Evolutionary conservation across 1,140 invertebrate genomes (phyloP), one percentile per base, ranked within the genome.

Genomic region (Trichonephila clavata): DNA sequence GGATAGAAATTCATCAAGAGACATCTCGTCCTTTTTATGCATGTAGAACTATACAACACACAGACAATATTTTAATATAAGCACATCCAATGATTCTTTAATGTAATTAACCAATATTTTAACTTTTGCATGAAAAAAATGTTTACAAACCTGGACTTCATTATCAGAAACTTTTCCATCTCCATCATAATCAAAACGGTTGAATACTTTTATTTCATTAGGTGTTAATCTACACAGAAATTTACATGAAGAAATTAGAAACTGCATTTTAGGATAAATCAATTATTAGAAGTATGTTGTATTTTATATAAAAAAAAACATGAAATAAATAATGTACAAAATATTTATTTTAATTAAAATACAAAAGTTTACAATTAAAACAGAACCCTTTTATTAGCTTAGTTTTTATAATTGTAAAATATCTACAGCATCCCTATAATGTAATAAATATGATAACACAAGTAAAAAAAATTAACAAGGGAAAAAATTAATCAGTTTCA

Each of bases 111-210:
- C 20, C 10, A 21, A 90, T 27, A 80, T 77, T 77, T 2, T 21
- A 27, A 77, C 27, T 77, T 68, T 65, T 88, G 20, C 4, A 39
- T 21, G 39, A 68, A 24, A 59, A 63, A 77, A 24, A 32, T 7
- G 32, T 61, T 20, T 20, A 81, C 77, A 39, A 63, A 94, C 93
- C 87, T 94, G 86, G 4, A 87, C 86, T 90, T 94, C 93, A 65
- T 94, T 89, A 59, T 94, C 87, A 59, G 86, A 89, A 5, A 94
- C 93, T 84, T 50, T 90, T 5, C 93, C 86, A 94, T 94, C 93
- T 6, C 93, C 93, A 90, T 94, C 93, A 71, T 94, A 94, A 94
- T 94, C 93, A 90, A 94, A 94, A 18, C 93, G 86, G 6, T 59
- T 68, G n/a, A 89, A 94, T 3, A 59, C 20, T 39, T 94, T 89